These are phyloP conservation scores for Carassius gibelio DNA, from an alignment of 2,113 vertebrate species.

Conservation along the genomic window DNA sequence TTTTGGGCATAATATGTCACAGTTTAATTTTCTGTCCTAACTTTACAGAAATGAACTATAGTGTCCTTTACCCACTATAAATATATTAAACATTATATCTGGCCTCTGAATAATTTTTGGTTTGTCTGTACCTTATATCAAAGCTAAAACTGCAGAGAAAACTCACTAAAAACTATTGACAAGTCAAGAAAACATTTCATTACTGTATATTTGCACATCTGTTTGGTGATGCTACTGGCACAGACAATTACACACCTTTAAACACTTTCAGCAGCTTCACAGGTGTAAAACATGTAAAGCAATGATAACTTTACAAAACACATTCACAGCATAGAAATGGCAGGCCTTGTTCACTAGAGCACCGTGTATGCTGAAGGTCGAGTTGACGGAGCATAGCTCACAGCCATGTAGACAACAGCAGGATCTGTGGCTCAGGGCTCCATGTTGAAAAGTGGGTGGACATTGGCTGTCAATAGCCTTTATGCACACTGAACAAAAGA, in stretches of 20 bases:
- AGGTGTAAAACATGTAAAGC: constrained; percentile 8
- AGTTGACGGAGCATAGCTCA: neutral
- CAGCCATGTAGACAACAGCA: neutral
- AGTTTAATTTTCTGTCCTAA: too few relatives aligned
- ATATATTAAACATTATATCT: too few relatives aligned
- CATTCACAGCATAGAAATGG: neutral
- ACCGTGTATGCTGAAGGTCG: neutral
- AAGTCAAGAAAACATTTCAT: neutral
- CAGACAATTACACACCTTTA: neutral
- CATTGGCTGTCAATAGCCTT: constrained; percentile 29
- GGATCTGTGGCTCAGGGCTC: constrained; percentile 7
- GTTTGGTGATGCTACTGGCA: neutral
- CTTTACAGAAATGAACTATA: too few relatives aligned
- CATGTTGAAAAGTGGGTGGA: constrained; percentile 18
- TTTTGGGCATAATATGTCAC: too few relatives aligned
- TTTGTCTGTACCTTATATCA: too few relatives aligned
- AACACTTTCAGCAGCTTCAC: neutral
- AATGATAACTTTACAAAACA: constrained; percentile 6
- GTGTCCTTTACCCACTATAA: too few relatives aligned
- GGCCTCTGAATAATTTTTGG: too few relatives aligned
- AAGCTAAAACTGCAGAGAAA: neutral
- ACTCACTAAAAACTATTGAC: neutral
- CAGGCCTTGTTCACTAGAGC: neutral
- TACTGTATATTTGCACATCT: neutral
- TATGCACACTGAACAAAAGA: constrained; percentile 22